These are phyloP conservation scores for Heliconius ethilla DNA, from an alignment of 2,888 invertebrate species.

Conservation along the genomic window DNA sequence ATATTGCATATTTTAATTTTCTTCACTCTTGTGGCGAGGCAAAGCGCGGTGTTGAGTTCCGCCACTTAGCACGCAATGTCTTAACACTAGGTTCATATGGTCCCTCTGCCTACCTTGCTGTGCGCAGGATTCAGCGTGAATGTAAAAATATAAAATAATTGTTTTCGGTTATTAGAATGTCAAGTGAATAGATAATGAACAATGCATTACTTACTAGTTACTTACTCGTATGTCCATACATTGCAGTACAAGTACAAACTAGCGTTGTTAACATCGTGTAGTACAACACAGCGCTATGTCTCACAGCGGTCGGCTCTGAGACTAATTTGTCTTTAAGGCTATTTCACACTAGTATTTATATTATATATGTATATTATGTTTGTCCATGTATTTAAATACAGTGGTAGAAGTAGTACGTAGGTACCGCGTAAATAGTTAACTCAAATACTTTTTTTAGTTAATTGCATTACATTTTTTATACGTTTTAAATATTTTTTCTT, in stretches of 20 bases:
- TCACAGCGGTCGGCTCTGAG: conserved; percentile 35
- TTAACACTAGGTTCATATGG: neutral
- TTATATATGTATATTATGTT: neutral
- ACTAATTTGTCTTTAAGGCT: conserved; percentile 33
- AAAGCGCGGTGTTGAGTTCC: neutral
- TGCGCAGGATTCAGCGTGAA: neutral
- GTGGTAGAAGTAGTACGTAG: neutral
- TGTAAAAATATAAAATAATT: no score
- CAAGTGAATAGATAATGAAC: neutral
- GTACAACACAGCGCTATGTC: conserved; percentile 25
- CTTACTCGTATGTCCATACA: neutral
- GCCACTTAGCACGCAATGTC: neutral
- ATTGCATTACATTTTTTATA: no score
- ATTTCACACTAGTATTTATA: neutral
- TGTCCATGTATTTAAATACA: neutral
- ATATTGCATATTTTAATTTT: neutral
- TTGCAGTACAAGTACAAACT: neutral
- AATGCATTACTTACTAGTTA: neutral
- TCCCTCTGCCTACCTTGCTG: neutral
- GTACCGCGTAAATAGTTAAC: neutral
- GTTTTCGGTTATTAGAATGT: neutral
- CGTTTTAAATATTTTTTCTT: neutral
- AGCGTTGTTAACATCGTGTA: conserved; percentile 26
- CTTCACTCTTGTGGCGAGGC: neutral
- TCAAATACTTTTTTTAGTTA: neutral